These are phyloP conservation scores for Ibycter americanus DNA, from an alignment of 2,797 vertebrate genomes.

Conservation along the genomic window DNA sequence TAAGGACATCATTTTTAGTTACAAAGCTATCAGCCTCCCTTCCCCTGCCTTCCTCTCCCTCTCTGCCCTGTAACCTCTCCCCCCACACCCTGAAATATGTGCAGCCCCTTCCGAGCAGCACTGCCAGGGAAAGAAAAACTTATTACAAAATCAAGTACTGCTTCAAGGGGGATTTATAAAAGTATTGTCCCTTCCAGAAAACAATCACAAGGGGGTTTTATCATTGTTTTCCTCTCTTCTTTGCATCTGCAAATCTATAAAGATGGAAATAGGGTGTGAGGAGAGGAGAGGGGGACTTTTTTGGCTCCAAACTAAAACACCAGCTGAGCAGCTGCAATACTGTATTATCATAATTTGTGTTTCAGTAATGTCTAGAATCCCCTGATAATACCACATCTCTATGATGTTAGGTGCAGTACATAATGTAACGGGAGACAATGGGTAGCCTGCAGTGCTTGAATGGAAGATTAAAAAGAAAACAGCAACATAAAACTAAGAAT, in stretches of 20 bases:
- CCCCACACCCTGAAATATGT: not conserved
- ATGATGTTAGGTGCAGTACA: not conserved
- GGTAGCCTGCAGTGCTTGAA: not conserved
- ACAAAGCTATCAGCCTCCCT: not conserved
- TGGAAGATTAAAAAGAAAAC: not conserved
- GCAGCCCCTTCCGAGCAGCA: not conserved
- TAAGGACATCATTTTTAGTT: not conserved
- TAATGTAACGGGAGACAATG: not conserved
- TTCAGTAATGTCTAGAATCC: slow-evolving; percentile 16
- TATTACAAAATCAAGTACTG: not conserved
- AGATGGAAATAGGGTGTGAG: not conserved
- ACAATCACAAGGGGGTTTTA: not conserved
- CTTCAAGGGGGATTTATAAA: not conserved
- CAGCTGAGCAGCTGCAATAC: slow-evolving; percentile 3
- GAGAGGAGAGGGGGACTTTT: not conserved
- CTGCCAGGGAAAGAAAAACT: not conserved
- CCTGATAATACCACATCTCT: not conserved
- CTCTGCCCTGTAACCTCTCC: not conserved
- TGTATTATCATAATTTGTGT: slow-evolving; percentile 30
- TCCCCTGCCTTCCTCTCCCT: not conserved
- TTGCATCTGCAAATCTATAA: not conserved
- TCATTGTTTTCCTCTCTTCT: not conserved
- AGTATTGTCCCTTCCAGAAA: not conserved
- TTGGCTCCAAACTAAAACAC: not conserved
- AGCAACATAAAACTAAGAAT: not conserved